Evolutionary conservation across 2,113 vertebrate species (phyloP), one percentile per base, ranked within the genome.

Genomic region (Recurvirostra avosetta): DNA sequence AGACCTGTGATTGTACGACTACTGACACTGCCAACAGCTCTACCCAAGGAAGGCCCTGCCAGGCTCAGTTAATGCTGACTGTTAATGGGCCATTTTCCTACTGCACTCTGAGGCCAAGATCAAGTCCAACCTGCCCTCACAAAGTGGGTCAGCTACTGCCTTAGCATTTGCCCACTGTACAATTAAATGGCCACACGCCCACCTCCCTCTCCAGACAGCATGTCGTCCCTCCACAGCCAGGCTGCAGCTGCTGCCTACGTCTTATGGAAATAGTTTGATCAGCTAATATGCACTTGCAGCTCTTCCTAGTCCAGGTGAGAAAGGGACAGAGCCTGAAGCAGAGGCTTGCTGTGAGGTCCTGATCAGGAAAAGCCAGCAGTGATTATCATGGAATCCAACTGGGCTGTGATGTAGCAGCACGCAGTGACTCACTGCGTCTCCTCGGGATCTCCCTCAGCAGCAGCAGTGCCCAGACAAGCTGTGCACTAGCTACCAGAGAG

Each of bases 1-100:
- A 43, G 59, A 27, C 49, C 49, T 25, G 49, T 25, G 49, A 50
- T 25, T 50, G 49, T 50, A 23, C 0, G 0, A 10, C n/a, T 30
- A 75, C 26, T 2, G 1, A 65, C 23, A 5, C 16, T 16, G 25
- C 43, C 3, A 3, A 22, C 41, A 82, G 25, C 55, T 50, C 0
- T 1, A 5, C 32, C 25, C 47, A 53, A 7, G 41, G 36, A 66
- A 12, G 30, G 77, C 43, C 47, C 26, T 26, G 43, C 32, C 12
- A 23, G 52, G 40, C 16, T 59, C 47, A 25, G 29, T 2, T 13
- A 26, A 34, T 15, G 26, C 25, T 3, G 4, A 36, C 40, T 30
- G 14, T 32, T 81, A 50, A 32, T 27, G 58, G 63, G 49, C 26
- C 49, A 78, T 67, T 38, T 65, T 71, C 68, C 55, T 58, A 36